These are phyloP conservation scores for Ethmia dodecea DNA, from an alignment of 2,888 invertebrate species.

Conservation along the genomic window DNA sequence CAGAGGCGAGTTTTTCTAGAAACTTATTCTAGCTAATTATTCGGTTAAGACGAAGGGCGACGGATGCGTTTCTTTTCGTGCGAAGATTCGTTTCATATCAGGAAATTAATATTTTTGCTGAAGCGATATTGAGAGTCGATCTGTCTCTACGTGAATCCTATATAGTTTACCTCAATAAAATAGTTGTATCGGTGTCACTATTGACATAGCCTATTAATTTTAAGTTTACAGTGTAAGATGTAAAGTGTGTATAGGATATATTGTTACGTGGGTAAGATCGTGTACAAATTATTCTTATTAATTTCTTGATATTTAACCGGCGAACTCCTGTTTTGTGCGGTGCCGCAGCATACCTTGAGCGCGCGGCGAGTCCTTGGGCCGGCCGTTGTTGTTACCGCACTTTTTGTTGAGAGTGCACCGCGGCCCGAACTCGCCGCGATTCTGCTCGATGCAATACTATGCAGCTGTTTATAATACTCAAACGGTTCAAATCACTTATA, in stretches of 20 bases:
- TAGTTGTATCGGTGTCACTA: slow-evolving; percentile 69
- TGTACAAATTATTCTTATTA: slow-evolving; percentile 67
- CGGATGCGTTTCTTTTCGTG: slow-evolving; percentile 32
- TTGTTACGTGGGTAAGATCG: slow-evolving; percentile 47
- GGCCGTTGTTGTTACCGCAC: slow-evolving; percentile 37
- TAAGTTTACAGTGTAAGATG: slow-evolving; percentile 68
- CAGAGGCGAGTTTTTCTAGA: slow-evolving; percentile 30
- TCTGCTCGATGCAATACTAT: slow-evolving; percentile 22
- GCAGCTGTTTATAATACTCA: slow-evolving; percentile 35
- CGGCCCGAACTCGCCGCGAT: slow-evolving; percentile 37
- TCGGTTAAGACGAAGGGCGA: slow-evolving; percentile 23
- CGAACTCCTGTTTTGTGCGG: slow-evolving; percentile 19
- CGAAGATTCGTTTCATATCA: slow-evolving; percentile 54
- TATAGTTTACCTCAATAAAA: slow-evolving; percentile 72
- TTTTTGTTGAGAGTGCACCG: slow-evolving; percentile 35
- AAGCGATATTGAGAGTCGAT: slow-evolving; percentile 48
- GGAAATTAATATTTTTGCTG: slow-evolving; percentile 50
- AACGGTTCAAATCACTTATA: slow-evolving; percentile 12
- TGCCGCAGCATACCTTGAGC: slow-evolving; percentile 16
- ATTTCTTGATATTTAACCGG: slow-evolving; percentile 40
- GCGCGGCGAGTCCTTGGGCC: slow-evolving; percentile 23
- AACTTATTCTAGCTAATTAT: slow-evolving; percentile 27
- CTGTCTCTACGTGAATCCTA: slow-evolving; percentile 61
- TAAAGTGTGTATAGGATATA: slow-evolving; percentile 56
- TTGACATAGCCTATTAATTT: slow-evolving; percentile 74